Percentiles rank a stretch among this genome's conserved stretches.
Conservation (phyloP, 2,797 vertebrate genomes). For the Anguilla obscura region DNA sequence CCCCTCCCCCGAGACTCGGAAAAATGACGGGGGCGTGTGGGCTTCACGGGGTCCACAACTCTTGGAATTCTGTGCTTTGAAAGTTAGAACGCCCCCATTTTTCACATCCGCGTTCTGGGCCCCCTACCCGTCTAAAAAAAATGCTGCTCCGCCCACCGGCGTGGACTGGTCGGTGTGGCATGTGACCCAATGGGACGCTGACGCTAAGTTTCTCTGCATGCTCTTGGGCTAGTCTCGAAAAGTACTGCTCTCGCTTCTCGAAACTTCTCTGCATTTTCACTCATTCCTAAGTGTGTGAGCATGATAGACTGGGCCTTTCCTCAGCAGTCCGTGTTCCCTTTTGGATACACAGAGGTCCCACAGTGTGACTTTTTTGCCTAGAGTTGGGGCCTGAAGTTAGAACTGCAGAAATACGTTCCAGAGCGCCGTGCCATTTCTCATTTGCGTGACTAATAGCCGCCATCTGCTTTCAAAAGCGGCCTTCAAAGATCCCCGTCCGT, state of each 20-base stretch:
- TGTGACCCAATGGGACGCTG: neutral
- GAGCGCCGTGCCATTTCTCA: neutral
- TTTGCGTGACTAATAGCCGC: neutral
- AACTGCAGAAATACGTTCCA: neutral
- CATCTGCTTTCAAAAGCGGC: neutral
- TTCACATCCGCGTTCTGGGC: neutral
- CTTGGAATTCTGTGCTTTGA: neutral
- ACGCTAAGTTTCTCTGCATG: neutral
- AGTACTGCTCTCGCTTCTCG: neutral
- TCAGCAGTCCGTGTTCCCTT: neutral
- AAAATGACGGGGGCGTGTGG: neutral
- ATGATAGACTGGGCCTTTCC: neutral
- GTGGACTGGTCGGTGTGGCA: neutral
- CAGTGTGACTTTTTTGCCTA: neutral
- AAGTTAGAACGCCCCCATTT: neutral
- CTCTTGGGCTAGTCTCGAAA: neutral
- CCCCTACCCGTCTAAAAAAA: neutral
- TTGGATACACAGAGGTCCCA: neutral
- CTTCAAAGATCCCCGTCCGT: neutral
- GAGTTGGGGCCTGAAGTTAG: neutral
- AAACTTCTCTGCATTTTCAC: neutral
- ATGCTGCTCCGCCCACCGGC: neutral
- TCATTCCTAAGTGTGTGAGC: neutral
- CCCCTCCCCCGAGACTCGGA: neutral
- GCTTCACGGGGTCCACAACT: neutral